A percentile compares a stretch with the other conserved stretches of the same genome.
Conservation (phyloP, 2,113 vertebrate genomes). For the Microcebus tavaratra region DNA sequence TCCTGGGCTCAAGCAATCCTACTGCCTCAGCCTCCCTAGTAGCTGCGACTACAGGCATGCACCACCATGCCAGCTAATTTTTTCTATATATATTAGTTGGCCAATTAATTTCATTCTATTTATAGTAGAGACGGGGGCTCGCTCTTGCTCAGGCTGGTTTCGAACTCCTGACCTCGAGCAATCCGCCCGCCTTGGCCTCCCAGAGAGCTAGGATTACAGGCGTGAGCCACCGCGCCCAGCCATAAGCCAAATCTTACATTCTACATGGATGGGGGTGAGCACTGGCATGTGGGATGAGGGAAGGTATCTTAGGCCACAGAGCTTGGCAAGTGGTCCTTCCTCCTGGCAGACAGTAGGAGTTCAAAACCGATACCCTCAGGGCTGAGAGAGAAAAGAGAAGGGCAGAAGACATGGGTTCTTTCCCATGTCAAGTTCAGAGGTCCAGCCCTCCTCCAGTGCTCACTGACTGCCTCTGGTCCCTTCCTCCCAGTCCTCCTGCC, state of each 20-base stretch:
- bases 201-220: no score
- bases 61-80: no score
- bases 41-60: no score
- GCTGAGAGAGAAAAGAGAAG: background rate
- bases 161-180: no score
- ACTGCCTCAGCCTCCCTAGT: no score
- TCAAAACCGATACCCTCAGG: background rate
- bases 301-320: background rate
- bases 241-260: background rate
- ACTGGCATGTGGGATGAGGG: background rate
- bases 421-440: background rate
- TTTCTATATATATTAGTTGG: no score
- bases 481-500: background rate
- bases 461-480: background rate
- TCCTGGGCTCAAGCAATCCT: no score
- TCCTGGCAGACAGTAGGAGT: background rate
- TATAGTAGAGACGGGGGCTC: no score
- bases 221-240: no score
- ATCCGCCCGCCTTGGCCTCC: no score
- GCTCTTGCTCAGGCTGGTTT: no score
- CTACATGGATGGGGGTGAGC: background rate
- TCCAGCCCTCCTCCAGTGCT: background rate
- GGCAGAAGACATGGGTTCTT: background rate
- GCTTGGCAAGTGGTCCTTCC: background rate
- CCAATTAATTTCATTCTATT: no score